phyloP scores from a whole-genome alignment of 2,888 invertebrate genomes.

The Eueremaeus valkanovi region DNA sequence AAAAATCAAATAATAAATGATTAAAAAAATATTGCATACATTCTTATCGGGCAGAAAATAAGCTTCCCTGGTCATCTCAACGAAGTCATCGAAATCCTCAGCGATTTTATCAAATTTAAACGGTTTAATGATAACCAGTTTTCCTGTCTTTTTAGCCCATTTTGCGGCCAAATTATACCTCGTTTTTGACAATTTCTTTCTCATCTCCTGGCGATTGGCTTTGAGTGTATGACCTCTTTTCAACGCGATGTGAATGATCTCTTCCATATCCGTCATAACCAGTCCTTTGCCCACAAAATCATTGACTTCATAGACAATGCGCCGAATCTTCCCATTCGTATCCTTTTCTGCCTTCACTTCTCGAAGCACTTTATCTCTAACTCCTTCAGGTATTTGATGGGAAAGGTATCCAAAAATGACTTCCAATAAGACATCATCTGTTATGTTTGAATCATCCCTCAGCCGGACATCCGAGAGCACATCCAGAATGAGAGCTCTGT shows the following conservation, averaged over 20 bases:
- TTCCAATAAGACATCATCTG: neutral
- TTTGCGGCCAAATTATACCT: too few relatives aligned
- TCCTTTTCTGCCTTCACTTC: neutral
- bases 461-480: neutral
- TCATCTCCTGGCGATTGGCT: too few relatives aligned
- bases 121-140: too few relatives aligned
- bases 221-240: neutral
- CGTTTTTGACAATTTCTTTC: too few relatives aligned
- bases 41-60: too few relatives aligned
- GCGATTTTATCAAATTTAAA: too few relatives aligned
- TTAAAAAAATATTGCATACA: too few relatives aligned
- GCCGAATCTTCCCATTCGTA: neutral
- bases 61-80: too few relatives aligned
- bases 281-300: neutral
- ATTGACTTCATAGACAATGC: neutral
- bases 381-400: neutral
- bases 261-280: neutral
- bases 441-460: neutral
- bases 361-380: neutral
- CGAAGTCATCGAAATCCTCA: too few relatives aligned
- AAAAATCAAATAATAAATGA: too few relatives aligned
- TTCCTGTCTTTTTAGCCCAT: too few relatives aligned
- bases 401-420: neutral
- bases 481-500: neutral
- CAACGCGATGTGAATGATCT: neutral